Evolutionary conservation across 2,113 vertebrate species (phyloP), one percentile per base, ranked within the genome.

Genomic region (Caretta caretta): DNA sequence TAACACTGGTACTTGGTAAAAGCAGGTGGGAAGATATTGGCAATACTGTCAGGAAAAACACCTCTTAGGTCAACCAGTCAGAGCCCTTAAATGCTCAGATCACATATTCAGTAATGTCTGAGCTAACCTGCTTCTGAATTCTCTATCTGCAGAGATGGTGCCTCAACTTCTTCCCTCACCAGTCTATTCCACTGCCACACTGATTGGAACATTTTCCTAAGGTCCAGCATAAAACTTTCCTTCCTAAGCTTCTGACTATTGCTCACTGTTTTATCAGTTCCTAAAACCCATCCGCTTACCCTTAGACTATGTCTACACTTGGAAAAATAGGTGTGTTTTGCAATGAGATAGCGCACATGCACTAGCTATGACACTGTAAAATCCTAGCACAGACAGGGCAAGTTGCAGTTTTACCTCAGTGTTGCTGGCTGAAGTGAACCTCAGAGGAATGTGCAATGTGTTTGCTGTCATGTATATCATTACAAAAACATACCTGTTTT

Each of bases 1-100:
- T 84, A 72, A n/a, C 8, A 72, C n/a, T 35, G 0, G 27, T 51
- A 7, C n/a, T 38, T 57, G 81, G 88, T 31, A 0, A 0, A 90
- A 81, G 91, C 46, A 90, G 53, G 19, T 20, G 50, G n/a, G 38
- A 75, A 31, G 12, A 20, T 8, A 90, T 24, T 54, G 48, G 83
- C 42, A 90, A 85, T 4, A 27, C 20, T 5, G 91, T 19, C 29
- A 59, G 90, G 80, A 92, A 65, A 6, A 79, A 46, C 69, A 50
- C 12, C 42, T 84, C 93, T 72, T 65, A 84, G 13, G 79, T 20
- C 72, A 84, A 42, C 51, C 76, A 65, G 79, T 79, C 84, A 38
- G 35, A 88, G n/a, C 8, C 80, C 86, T 62, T 85, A 62, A 31
- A 84, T 8, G 48, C 49, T 31, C 50, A 54, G 35, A 57, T 69